Evolutionary conservation across 2,797 vertebrate species (phyloP).

Genomic region (Harpagifer antarcticus): DNA sequence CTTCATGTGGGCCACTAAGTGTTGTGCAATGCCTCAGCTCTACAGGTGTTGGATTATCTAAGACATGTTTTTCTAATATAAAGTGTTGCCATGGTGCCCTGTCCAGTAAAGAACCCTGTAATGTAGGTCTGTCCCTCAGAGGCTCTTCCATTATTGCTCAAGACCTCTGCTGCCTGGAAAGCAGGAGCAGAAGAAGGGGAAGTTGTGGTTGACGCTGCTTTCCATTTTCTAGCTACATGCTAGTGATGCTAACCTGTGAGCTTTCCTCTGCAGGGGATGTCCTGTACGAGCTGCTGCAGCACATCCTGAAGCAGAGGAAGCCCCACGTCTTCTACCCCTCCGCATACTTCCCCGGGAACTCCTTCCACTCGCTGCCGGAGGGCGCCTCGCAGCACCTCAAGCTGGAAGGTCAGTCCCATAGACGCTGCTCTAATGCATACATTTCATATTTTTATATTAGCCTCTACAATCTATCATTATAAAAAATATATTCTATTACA

Average conservation of each 20-base stretch:
- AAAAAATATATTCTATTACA: too few species aligned
- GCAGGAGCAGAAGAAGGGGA: conserved; percentile 28
- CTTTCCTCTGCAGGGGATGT: conserved; percentile 89
- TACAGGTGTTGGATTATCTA: conserved; percentile 2
- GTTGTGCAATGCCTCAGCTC: neutral
- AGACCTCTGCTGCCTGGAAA: conserved; percentile 51
- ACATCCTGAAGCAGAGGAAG: conserved; percentile 97
- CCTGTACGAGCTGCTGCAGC: conserved; percentile 97
- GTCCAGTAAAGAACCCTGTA: neutral
- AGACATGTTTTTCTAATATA: conserved; percentile 19
- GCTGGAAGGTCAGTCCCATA: conserved; percentile 89
- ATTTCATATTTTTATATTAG: too few species aligned
- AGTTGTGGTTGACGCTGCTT: conserved; percentile 29
- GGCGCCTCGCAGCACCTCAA: conserved; percentile 91
- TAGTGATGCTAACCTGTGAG: conserved; percentile 46
- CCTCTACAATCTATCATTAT: too few species aligned
- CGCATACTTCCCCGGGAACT: conserved; percentile 92
- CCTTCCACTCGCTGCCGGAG: conserved; percentile 91
- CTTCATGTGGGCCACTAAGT: neutral
- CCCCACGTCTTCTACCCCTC: conserved; percentile 89
- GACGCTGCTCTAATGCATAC: neutral
- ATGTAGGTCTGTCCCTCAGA: neutral
- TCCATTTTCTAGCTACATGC: conserved; percentile 15
- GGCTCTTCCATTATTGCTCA: conserved; percentile 61
- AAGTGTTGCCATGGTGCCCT: neutral